These are phyloP conservation scores for Ctenoplectra terminalis DNA, from an alignment of 1,140 invertebrate genomes.

Conservation along the genomic window DNA sequence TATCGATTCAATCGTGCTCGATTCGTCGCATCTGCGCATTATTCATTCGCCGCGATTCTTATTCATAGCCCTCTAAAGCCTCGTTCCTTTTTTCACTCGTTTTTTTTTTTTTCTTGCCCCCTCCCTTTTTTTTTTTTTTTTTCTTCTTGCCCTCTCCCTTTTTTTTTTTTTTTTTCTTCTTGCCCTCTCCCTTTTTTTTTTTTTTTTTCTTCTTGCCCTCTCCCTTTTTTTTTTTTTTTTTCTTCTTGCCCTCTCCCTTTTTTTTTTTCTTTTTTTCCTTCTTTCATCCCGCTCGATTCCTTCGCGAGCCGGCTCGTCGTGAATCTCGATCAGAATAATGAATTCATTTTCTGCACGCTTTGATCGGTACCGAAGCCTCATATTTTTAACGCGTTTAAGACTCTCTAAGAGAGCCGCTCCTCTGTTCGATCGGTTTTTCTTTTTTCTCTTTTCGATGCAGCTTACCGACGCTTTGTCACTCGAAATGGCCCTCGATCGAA, in stretches of 20 bases:
- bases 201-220: too few species aligned
- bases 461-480: conserved; percentile 4
- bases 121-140: not conserved
- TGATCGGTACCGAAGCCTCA: not conserved
- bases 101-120: not conserved
- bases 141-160: not conserved
- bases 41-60: conserved; percentile 21
- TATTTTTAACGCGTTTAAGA: not conserved
- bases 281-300: not conserved
- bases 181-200: not conserved
- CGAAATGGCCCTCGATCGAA: conserved; percentile 27
- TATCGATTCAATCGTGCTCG: not conserved
- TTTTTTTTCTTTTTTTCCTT: not conserved
- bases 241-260: too few species aligned
- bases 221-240: not conserved
- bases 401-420: not conserved
- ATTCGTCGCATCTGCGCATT: conserved; percentile 16
- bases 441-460: conserved; percentile 2
- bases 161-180: not conserved
- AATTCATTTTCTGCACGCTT: conserved; percentile 32
- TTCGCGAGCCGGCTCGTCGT: not conserved
- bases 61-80: not conserved
- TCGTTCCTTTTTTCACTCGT: not conserved
- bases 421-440: not conserved
- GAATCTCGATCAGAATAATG: conserved; percentile 5